Conservation (phyloP, 2,797 vertebrate species). For the Peromyscus eremicus region DNA sequence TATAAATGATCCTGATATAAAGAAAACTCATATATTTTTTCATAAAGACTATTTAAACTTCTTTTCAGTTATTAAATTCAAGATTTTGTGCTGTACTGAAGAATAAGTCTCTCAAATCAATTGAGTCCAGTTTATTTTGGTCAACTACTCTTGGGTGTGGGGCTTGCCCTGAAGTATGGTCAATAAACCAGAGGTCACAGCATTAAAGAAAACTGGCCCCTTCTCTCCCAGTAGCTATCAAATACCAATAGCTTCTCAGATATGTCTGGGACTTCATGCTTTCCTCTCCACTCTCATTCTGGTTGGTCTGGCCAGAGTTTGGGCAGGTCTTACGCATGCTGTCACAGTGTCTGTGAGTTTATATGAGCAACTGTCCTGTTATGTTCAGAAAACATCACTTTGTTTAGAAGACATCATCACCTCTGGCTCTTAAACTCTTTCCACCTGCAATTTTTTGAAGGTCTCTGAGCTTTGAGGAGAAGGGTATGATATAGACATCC, state of each 20-base stretch:
- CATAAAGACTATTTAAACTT: background rate
- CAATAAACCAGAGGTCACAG: background rate
- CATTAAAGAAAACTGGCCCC: background rate
- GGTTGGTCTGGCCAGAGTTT: background rate
- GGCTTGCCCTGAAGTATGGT: background rate
- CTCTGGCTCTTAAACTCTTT: background rate
- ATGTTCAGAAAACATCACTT: background rate
- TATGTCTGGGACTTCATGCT: background rate
- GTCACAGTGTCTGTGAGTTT: background rate
- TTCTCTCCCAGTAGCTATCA: background rate
- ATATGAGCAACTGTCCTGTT: background rate
- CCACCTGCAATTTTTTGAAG: background rate
- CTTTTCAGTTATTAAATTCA: background rate
- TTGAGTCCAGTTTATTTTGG: background rate
- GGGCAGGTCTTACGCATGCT: background rate
- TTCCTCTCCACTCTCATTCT: background rate
- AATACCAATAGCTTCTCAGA: background rate
- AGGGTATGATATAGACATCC: background rate
- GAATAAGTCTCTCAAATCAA: background rate
- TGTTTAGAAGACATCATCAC: background rate
- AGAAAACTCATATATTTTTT: background rate
- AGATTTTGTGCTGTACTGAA: constrained; percentile 7
- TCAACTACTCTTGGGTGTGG: background rate
- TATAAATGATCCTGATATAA: background rate
- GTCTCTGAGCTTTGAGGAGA: background rate